Conservation (phyloP, 2,113 vertebrate genomes). For the Grammomys dolichurus region DNA sequence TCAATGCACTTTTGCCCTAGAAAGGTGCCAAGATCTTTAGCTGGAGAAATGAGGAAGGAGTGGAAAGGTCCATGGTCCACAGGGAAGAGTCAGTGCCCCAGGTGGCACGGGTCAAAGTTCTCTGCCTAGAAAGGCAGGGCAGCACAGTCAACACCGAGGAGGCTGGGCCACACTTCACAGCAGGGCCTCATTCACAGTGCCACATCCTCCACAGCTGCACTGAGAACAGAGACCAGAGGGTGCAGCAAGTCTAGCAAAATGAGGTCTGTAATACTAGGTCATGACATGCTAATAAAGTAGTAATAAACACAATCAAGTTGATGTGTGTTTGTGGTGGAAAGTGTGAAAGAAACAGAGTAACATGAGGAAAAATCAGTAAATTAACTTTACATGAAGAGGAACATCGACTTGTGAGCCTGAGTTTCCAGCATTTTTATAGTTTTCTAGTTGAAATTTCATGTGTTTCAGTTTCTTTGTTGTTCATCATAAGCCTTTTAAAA, state of each 20-base stretch:
- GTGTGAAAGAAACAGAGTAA: background rate
- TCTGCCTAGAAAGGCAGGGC: background rate
- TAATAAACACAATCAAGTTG: background rate
- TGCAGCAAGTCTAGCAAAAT: background rate
- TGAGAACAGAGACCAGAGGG: background rate
- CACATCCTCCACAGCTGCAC: too few relatives aligned
- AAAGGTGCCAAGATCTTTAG: background rate
- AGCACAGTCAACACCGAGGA: background rate
- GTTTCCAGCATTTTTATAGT: background rate
- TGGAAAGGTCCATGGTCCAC: slow-evolving; percentile 29
- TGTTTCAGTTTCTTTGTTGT: background rate
- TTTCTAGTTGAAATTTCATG: background rate
- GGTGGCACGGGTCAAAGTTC: background rate
- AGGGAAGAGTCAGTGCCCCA: background rate
- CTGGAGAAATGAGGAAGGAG: background rate
- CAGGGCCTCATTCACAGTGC: fast-evolving
- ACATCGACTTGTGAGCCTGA: background rate
- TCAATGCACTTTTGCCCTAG: background rate
- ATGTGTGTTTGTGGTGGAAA: background rate
- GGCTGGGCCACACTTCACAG: background rate
- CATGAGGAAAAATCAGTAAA: background rate
- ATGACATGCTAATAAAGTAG: background rate
- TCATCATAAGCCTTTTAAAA: background rate
- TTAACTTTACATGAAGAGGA: background rate
- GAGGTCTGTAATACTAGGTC: background rate